phyloP scores from a whole-genome alignment of 2,113 vertebrate genomes.

The Alaudala cheleensis region DNA sequence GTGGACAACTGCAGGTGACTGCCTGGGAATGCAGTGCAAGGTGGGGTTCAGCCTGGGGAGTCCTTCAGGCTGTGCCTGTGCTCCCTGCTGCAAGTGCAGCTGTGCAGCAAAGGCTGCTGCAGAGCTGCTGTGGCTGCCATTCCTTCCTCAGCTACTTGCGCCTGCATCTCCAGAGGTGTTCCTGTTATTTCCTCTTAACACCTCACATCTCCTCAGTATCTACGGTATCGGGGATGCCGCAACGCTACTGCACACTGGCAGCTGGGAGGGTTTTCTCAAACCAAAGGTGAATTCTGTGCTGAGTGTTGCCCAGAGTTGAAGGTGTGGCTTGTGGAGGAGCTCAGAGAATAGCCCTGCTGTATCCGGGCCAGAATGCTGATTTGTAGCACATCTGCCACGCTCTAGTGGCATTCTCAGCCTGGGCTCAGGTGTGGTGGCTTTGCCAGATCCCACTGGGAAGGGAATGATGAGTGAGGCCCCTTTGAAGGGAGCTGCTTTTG shows the following conservation, averaged over 20 bases:
- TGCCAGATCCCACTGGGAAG: background rate
- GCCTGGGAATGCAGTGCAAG: background rate
- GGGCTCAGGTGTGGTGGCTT: background rate
- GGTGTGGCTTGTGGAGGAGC: background rate
- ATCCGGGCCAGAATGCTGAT: fast-evolving
- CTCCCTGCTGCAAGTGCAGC: background rate
- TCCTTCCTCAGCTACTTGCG: background rate
- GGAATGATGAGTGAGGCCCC: background rate
- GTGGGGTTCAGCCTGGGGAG: background rate
- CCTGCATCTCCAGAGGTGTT: background rate
- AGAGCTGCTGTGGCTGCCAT: fast-evolving
- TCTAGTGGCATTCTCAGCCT: fast-evolving
- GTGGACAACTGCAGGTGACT: background rate
- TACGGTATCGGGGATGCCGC: fast-evolving
- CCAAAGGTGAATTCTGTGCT: background rate
- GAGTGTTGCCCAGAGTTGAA: background rate
- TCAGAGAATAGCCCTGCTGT: background rate
- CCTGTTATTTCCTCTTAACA: background rate
- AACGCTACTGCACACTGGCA: fast-evolving
- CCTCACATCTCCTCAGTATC: fast-evolving
- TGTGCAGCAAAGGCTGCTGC: background rate
- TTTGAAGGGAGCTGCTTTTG: fast-evolving
- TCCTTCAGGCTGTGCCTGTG: background rate
- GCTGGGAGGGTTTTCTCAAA: background rate
- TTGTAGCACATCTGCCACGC: fast-evolving